A percentile compares a stretch with the other conserved stretches of the same genome.
Conservation (phyloP, 2,113 vertebrate genomes). For the Pedetes capensis region DNA sequence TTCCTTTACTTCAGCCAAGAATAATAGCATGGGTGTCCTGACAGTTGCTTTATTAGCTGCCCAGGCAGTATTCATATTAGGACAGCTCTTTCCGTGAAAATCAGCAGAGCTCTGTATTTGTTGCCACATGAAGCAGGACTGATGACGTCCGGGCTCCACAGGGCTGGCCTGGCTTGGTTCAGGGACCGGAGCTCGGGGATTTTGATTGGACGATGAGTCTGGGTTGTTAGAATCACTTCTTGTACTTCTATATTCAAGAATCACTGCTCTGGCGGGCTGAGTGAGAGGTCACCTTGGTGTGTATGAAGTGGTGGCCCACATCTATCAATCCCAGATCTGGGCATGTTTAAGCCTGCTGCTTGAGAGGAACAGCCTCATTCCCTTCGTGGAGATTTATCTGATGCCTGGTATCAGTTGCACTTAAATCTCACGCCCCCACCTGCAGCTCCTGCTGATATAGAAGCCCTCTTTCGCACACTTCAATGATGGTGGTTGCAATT, state of each 20-base stretch:
- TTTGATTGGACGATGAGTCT: constrained; percentile 61
- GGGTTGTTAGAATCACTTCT: constrained; percentile 67
- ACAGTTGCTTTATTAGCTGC: constrained; percentile 22
- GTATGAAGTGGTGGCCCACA: constrained; percentile 57
- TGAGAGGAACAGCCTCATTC: constrained; percentile 73
- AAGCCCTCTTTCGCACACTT: constrained; percentile 73
- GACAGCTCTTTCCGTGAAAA: constrained; percentile 44
- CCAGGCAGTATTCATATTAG: background rate
- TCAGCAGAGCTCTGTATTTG: background rate
- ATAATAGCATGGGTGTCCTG: background rate
- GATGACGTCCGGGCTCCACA: constrained; percentile 47
- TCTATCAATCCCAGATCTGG: constrained; percentile 67
- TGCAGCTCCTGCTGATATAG: constrained; percentile 60
- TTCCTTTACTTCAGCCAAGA: background rate
- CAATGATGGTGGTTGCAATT: constrained; percentile 58
- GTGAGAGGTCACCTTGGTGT: constrained; percentile 76
- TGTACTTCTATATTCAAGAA: constrained; percentile 76
- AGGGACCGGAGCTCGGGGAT: constrained; percentile 14
- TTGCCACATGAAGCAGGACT: background rate
- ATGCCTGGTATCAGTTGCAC: constrained; percentile 72
- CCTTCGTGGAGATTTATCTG: constrained; percentile 75
- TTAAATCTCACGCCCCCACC: constrained; percentile 74
- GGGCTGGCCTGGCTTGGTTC: constrained; percentile 25
- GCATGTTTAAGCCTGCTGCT: constrained; percentile 70
- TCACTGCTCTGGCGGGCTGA: constrained; percentile 69